Base-by-base conservation (phyloP, 1,140 invertebrate species). In the Hylaeus anthracinus region DNA sequence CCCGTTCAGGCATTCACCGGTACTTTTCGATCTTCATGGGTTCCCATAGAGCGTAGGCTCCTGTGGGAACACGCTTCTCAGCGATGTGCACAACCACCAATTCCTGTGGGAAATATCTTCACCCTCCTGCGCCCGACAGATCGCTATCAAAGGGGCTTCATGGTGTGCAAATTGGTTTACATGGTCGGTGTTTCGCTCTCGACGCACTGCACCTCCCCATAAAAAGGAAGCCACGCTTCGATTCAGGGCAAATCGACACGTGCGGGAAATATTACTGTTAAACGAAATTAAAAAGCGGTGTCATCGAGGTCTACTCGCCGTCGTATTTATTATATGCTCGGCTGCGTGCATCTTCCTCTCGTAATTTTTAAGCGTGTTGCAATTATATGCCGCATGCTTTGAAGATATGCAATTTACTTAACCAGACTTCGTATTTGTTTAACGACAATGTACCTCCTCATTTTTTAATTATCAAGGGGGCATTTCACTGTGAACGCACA, bases 161-260 rank as follows among this genome's bases (percentile, higher is more conserved):
- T 90, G 82, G 91, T 88, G 91, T 90, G 90, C 89, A 92, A 93
- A 93, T 92, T 92, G 91, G 91, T 93, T 93, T 92, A 92, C 92
- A 91, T 75, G 90, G 76, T 77, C 85, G 87, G 86, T 89, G 86
- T 85, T 87, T 79, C 80, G 79, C 55, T 81, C 69, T 15, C 72
- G 26, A 77, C 71, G 37, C 69, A 48, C 76, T 48, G 53, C 67
- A 43, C 67, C 43, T 73, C 69, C 67, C 69, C 81, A 37, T 70
- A 72, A 85, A 85, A 87, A 83, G 65, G 64, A 87, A 67, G 76
- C 78, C 77, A 77, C 71, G 64, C 72, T 66, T 58, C 78, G 53
- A 75, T 67, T 60, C 37, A 5, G 51, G 76, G 71, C 39, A 0
- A 12, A 60, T 56, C 51, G 84, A 74, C 85, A 86, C 85, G 84